Conservation (phyloP, 2,888 invertebrate species). For the Sclerodermus sp. region DNA sequence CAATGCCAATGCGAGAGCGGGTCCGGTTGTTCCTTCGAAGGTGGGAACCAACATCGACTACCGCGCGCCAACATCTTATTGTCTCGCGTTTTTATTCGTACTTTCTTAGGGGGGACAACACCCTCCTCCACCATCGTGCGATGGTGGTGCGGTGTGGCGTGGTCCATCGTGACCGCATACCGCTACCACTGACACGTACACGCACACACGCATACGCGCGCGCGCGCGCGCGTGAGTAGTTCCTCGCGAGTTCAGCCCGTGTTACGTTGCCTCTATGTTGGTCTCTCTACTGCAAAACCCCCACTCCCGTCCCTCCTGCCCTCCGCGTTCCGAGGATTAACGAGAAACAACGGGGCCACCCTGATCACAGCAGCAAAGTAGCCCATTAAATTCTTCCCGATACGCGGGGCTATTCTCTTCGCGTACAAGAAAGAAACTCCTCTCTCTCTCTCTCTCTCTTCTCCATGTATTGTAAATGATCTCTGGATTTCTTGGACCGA, state of each 20-base stretch:
- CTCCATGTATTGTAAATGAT: too few relatives aligned
- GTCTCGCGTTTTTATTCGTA: constrained; percentile 50
- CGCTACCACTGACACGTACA: constrained; percentile 2
- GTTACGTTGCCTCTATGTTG: too few relatives aligned
- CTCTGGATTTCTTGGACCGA: not conserved
- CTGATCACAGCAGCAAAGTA: constrained; percentile 38
- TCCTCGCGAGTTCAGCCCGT: too few relatives aligned
- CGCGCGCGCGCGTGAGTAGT: too few relatives aligned
- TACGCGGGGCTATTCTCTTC: not conserved
- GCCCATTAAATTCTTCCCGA: constrained; percentile 41
- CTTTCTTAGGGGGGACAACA: constrained; percentile 22
- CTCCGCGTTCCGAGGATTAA: constrained; percentile 33
- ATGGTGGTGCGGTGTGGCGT: too few relatives aligned
- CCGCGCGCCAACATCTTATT: constrained; percentile 54
- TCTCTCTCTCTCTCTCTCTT: too few relatives aligned
- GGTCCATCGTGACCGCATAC: too few relatives aligned
- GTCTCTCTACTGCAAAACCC: too few relatives aligned
- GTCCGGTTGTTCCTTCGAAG: constrained; percentile 22
- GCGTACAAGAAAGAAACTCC: not conserved
- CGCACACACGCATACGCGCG: not conserved
- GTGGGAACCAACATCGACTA: constrained; percentile 54
- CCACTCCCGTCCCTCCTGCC: not conserved
- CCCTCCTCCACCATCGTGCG: constrained; percentile 6
- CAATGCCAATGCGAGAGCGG: constrained; percentile 38
- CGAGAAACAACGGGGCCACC: constrained; percentile 39